These are phyloP conservation scores for Smittia sp. DNA, from an alignment of 2,888 invertebrate species.

Conservation along the genomic window DNA sequence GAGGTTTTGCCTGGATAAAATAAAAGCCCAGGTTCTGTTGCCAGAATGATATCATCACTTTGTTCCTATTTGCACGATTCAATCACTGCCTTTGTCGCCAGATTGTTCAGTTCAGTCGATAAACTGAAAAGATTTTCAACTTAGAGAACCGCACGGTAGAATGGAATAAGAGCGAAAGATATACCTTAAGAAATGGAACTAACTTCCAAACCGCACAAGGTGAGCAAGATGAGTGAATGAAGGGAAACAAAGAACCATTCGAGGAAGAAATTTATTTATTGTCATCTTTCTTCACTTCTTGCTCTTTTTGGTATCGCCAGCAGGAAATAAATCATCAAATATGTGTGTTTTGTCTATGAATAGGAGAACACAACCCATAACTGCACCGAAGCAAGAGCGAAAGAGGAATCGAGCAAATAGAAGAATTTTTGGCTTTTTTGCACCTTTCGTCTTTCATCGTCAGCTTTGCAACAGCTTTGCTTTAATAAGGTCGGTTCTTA, in stretches of 20 bases:
- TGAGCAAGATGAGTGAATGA: neutral
- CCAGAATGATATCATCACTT: neutral
- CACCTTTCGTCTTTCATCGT: conserved; percentile 25
- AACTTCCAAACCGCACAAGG: neutral
- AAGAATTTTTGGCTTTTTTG: conserved; percentile 17
- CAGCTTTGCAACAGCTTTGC: neutral
- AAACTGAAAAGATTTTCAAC: neutral
- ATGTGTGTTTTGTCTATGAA: conserved; percentile 21
- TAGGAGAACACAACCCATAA: neutral
- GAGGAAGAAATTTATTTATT: conserved; percentile 34
- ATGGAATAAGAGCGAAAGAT: neutral
- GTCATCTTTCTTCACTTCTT: conserved; percentile 36
- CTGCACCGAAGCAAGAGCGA: neutral
- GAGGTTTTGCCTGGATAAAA: neutral
- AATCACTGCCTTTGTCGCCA: neutral
- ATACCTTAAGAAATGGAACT: neutral
- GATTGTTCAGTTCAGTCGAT: neutral
- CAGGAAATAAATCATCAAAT: conserved; percentile 36
- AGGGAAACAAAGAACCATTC: neutral
- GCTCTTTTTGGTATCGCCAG: neutral
- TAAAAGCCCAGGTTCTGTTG: neutral
- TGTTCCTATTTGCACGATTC: neutral
- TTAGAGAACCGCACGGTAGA: neutral
- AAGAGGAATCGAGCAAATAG: conserved; percentile 14
- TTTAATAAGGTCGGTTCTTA: conserved; percentile 35